Evolutionary conservation across 2,888 invertebrate genomes (phyloP).

Genomic region (Phymatocera aterrima): DNA sequence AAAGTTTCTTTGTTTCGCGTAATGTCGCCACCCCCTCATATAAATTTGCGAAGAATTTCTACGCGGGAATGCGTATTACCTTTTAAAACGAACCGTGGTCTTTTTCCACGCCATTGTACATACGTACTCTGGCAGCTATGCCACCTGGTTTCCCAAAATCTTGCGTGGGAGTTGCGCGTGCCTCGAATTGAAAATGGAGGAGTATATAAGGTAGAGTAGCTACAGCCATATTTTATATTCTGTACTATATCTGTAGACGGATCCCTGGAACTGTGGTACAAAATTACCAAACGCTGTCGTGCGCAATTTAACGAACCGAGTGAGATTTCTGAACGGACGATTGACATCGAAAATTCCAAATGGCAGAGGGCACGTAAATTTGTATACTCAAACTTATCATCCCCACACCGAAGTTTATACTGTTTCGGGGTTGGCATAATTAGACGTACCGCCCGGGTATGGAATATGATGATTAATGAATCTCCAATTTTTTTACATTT

Average conservation of each 20-base stretch:
- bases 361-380: background rate
- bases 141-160: conserved; percentile 21
- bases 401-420: background rate
- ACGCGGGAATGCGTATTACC: background rate
- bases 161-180: conserved; percentile 24
- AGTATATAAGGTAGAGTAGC: too few relatives aligned
- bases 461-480: too few relatives aligned
- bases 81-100: background rate
- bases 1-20: too few relatives aligned
- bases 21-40: background rate
- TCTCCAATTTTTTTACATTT: too few relatives aligned
- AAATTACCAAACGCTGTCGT: background rate
- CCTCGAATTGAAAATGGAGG: conserved; percentile 10
- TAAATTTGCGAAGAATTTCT: background rate
- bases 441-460: too few relatives aligned
- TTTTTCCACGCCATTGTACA: conserved; percentile 17
- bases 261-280: background rate
- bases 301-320: conserved; percentile 13
- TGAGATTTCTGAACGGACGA: background rate
- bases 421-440: too few relatives aligned
- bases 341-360: background rate
- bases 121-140: background rate
- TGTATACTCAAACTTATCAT: background rate
- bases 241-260: background rate
- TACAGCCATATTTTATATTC: too few relatives aligned